Conservation (phyloP, 2,888 invertebrate species). For the Ctena decussata region DNA sequence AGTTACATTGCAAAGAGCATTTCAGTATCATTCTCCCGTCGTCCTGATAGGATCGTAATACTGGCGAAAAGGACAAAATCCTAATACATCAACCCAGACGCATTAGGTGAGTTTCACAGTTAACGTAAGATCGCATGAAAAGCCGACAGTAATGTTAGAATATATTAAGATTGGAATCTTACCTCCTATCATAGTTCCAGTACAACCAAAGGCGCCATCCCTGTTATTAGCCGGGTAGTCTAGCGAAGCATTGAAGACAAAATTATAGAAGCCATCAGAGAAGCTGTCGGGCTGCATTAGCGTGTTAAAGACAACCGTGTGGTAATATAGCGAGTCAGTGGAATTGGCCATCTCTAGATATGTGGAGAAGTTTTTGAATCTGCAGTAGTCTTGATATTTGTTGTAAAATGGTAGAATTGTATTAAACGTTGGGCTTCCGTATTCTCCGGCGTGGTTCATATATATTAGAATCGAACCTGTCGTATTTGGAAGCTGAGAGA, state of each 20-base stretch:
- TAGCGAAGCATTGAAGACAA: constrained; percentile 15
- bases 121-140: too few relatives aligned
- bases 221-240: not conserved
- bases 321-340: constrained; percentile 29
- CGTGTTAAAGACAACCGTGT: constrained; percentile 44
- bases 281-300: constrained; percentile 52
- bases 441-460: constrained; percentile 53
- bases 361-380: constrained; percentile 34
- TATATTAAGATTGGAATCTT: too few relatives aligned
- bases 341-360: constrained; percentile 61
- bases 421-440: constrained; percentile 47
- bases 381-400: constrained; percentile 4
- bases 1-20: too few relatives aligned
- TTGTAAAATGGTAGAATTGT: constrained; percentile 35
- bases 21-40: too few relatives aligned
- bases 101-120: too few relatives aligned
- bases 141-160: too few relatives aligned
- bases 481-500: not conserved
- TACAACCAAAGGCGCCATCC: constrained; percentile 32
- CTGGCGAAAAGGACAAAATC: too few relatives aligned
- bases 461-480: constrained; percentile 20
- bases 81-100: too few relatives aligned
- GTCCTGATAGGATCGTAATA: too few relatives aligned
- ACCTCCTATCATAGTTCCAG: constrained; percentile 58
- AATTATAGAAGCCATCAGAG: constrained; percentile 45